phyloP scores from a whole-genome alignment of 2,113 vertebrate species.

The Halcyon malimbica region DNA sequence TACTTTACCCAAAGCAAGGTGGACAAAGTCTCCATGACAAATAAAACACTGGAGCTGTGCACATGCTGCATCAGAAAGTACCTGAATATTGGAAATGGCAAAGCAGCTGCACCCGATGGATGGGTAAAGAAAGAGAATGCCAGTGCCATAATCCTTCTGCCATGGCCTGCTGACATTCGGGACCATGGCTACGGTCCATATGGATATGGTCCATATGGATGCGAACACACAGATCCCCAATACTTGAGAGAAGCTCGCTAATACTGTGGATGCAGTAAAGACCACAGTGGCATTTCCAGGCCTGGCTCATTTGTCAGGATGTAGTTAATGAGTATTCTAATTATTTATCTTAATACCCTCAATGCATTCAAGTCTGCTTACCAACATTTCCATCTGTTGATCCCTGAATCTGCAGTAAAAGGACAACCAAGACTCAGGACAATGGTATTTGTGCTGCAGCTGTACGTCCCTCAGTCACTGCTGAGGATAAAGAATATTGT shows the following conservation, averaged over 20 bases:
- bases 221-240: not conserved
- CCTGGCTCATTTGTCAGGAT: not conserved
- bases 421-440: not conserved
- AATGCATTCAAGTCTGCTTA: not conserved
- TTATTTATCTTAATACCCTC: not conserved
- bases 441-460: not conserved
- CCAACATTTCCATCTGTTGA: not conserved
- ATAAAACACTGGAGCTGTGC: not conserved
- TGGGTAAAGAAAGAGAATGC: not conserved
- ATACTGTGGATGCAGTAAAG: not conserved
- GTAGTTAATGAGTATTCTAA: not conserved
- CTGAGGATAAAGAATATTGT: not conserved
- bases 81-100: not conserved
- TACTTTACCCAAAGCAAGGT: not conserved
- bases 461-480: not conserved
- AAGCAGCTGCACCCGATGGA: not conserved
- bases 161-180: not conserved
- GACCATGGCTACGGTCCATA: rapidly evolving
- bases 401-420: not conserved
- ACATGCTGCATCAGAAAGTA: not conserved
- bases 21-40: not conserved
- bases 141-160: not conserved
- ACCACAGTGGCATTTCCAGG: not conserved
- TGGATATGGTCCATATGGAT: too few relatives aligned
- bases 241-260: not conserved